Conservation (phyloP, 1,140 invertebrate species). For the Sweltsa coloradensis region DNA sequence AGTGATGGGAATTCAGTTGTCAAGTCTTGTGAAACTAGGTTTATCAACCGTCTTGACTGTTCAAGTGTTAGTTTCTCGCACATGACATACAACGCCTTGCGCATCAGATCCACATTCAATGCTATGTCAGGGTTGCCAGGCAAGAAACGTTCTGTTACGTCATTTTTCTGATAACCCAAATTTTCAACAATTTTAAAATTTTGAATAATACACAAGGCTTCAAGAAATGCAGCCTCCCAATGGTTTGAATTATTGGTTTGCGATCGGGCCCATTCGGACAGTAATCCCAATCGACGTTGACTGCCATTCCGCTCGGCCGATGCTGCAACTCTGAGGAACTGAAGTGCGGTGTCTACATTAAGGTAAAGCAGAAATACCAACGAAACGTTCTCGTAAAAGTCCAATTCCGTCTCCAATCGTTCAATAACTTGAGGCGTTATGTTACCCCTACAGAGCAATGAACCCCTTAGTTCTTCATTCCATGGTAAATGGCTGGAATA, state of each 20-base stretch:
- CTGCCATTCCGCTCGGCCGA: neutral
- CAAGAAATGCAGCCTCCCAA: conserved; percentile 5
- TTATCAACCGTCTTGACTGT: neutral
- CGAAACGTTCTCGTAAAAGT: neutral
- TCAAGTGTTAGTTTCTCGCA: neutral
- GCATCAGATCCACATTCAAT: conserved; percentile 1
- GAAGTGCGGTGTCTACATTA: neutral
- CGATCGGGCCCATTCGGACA: neutral
- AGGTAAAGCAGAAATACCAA: conserved; percentile 4
- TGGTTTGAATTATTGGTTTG: neutral
- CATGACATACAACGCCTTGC: conserved; percentile 6
- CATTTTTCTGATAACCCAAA: neutral
- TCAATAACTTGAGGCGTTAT: no score
- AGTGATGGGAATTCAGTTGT: neutral
- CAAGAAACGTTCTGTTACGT: neutral
- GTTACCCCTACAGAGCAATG: no score
- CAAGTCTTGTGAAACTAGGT: neutral
- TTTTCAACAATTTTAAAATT: neutral
- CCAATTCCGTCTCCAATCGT: no score
- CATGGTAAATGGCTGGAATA: no score
- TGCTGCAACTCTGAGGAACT: neutral
- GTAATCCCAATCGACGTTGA: neutral
- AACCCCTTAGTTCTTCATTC: no score
- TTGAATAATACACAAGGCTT: conserved; percentile 10
- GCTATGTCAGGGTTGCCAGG: neutral